Conservation (phyloP, 2,797 vertebrate species). For the Pygocentrus nattereri region DNA sequence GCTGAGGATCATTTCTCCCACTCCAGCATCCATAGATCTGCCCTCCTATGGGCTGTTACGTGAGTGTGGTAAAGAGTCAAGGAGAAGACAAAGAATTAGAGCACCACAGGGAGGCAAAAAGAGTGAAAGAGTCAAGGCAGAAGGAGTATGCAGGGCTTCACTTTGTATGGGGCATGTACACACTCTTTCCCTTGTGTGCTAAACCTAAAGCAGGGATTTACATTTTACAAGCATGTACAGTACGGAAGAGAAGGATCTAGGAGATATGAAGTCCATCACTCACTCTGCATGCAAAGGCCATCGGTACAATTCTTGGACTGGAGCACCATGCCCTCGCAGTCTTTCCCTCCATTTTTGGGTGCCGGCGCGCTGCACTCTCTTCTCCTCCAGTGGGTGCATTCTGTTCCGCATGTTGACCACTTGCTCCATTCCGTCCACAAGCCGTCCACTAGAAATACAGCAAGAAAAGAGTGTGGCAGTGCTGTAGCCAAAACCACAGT, state of each 20-base stretch:
- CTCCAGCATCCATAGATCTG: constrained; percentile 18
- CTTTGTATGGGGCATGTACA: background rate
- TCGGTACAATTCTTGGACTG: constrained; percentile 99
- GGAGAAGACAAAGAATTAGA: constrained; percentile 28
- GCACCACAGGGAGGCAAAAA: background rate
- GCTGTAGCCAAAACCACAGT: constrained; percentile 20
- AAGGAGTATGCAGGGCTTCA: background rate
- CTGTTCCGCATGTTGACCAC: constrained; percentile 98
- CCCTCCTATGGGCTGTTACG: background rate
- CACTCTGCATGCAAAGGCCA: constrained; percentile 98
- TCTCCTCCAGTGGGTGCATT: constrained; percentile 98
- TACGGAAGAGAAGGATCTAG: background rate
- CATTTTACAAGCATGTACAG: background rate
- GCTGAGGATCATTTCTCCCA: constrained; percentile 51
- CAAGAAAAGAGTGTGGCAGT: constrained; percentile 56
- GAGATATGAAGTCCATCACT: constrained; percentile 72
- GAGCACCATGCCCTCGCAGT: constrained; percentile 93
- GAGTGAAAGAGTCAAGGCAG: background rate
- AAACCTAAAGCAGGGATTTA: background rate
- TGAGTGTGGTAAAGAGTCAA: background rate
- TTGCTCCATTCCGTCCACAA: constrained; percentile 98
- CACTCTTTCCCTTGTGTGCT: background rate
- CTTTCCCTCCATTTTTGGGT: constrained; percentile 95
- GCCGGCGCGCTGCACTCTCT: constrained; percentile 91
- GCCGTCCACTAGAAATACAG: constrained; percentile 89